These are phyloP conservation scores for Littorina saxatilis DNA, from an alignment of 1,140 invertebrate species.

Conservation along the genomic window DNA sequence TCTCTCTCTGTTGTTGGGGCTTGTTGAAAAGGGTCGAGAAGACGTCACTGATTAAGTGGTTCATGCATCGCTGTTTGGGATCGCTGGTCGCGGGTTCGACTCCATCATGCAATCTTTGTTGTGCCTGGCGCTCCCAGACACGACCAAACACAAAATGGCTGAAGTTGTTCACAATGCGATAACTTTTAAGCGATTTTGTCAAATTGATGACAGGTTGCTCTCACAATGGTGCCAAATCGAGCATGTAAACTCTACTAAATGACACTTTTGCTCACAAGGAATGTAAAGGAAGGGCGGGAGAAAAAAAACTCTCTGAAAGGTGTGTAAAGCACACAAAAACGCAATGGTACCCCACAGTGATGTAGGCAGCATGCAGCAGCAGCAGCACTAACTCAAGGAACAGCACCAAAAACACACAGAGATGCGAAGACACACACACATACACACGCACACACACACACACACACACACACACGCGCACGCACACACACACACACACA, in stretches of 20 bases:
- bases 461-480: conserved; percentile 6
- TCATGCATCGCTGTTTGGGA: not conserved
- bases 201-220: too few relatives aligned
- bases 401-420: not conserved
- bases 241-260: too few relatives aligned
- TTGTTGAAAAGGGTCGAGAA: not conserved
- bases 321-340: not conserved
- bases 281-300: conserved; percentile 2
- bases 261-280: not conserved
- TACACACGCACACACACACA: conserved; percentile 19
- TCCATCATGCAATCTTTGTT: not conserved
- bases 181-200: too few relatives aligned
- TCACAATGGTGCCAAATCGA: too few relatives aligned
- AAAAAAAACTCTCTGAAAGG: not conserved
- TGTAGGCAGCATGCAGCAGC: too few relatives aligned
- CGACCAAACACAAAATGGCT: not conserved
- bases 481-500: not conserved
- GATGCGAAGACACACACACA: too few relatives aligned
- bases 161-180: not conserved
- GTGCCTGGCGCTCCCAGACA: not conserved
- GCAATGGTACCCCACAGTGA: too few relatives aligned
- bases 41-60: not conserved
- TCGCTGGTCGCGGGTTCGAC: not conserved
- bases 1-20: not conserved
- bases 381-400: too few relatives aligned